Evolutionary conservation across 2,797 vertebrate genomes (phyloP), one percentile per base, ranked within the genome.

Genomic region (Meda fulgida): DNA sequence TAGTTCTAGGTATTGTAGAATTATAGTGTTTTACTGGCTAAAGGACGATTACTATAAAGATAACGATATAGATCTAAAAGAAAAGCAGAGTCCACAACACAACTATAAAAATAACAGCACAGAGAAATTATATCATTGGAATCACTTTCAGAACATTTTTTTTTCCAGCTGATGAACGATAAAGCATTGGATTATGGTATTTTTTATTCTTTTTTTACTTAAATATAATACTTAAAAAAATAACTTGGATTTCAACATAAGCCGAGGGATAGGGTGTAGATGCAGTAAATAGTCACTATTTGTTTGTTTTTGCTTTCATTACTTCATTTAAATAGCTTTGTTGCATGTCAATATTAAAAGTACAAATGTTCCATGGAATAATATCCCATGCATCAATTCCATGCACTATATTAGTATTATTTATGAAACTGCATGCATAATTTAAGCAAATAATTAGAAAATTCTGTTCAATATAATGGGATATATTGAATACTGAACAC

Each of bases 311-410:
- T 77, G 51, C 73, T 34, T 55, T 55, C 19, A 38, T 76, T 55
- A 55, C 31, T 55, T 38, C 2, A 13, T 76, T 75, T 38, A 76
- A 76, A 58, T 55, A 14, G 31, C n/a, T 76, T 76, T 76, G 73
- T 2, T 23, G 51, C 58, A 51, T 9, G 21, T 18, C 2, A 36
- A 16, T 23, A 8, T 1, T 18, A 72, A 72, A 72, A 48, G 18
- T 29, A 48, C 43, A 48, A 3, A 75, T 14, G 53, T 23, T 34
- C 46, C 19, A 46, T 29, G n/a, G 14, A 19, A 29, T 51, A 19
- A 26, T 11, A 46, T 10, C n/a, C 53, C 53, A 29, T 16, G 60
- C 60, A 60, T 1, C 11, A 16, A 48, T 31, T 60, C 23, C 55
- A 34, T 34, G 63, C 29, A 65, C 2, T 18, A 8, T 31, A 29